phyloP scores from a whole-genome alignment of 2,113 vertebrate species.

The Neolamprologus fasciatus region DNA sequence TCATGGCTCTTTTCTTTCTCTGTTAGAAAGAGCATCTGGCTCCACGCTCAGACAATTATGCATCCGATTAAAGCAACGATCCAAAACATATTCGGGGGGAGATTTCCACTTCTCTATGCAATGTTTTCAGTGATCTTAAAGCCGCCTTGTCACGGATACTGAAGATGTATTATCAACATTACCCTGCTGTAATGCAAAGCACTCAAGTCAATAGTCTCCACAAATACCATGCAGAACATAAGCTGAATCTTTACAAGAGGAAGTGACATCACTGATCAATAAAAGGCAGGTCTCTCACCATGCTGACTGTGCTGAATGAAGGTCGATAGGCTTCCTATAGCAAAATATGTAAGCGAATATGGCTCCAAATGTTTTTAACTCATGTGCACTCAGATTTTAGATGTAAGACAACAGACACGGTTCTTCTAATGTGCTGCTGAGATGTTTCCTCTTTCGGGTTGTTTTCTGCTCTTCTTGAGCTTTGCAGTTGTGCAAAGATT shows the following conservation, averaged over 20 bases:
- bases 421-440: background rate
- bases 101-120: rapidly evolving
- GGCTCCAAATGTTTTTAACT: background rate
- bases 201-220: background rate
- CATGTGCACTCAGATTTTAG: background rate
- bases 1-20: background rate
- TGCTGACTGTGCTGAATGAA: background rate
- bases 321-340: background rate
- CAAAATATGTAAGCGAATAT: background rate
- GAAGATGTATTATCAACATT: background rate
- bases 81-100: background rate
- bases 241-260: background rate
- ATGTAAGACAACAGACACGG: background rate
- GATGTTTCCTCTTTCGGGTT: background rate
- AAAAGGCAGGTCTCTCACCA: background rate
- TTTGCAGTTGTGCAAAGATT: background rate
- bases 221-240: background rate
- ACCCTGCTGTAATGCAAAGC: background rate
- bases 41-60: background rate
- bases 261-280: background rate
- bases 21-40: background rate
- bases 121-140: background rate
- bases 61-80: background rate
- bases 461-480: background rate
- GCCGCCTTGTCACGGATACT: background rate